phyloP scores from a whole-genome alignment of 2,797 vertebrate genomes.

The Mallotus villosus region DNA sequence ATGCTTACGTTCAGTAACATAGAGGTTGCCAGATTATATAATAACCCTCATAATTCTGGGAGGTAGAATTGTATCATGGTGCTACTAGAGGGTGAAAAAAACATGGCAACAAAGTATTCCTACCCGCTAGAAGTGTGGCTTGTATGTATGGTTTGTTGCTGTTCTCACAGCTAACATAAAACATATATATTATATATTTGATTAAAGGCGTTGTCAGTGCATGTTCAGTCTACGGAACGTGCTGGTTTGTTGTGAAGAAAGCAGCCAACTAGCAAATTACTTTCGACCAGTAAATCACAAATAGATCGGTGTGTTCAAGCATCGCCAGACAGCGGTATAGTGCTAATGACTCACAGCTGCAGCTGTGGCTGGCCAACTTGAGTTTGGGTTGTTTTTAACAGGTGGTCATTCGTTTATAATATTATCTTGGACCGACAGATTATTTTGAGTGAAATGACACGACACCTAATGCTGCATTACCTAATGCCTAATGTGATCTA shows the following conservation, averaged over 20 bases:
- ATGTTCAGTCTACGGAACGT: not conserved
- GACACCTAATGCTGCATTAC: not conserved
- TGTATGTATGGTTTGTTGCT: not conserved
- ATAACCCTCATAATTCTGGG: not conserved
- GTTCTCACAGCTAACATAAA: not conserved
- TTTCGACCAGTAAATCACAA: no score
- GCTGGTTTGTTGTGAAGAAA: no score
- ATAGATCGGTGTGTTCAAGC: no score
- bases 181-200: not conserved
- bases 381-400: constrained; percentile 5
- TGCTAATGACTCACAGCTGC: not conserved
- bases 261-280: no score
- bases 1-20: constrained; percentile 5
- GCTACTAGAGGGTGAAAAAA: not conserved
- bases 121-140: not conserved
- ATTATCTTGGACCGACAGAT: not conserved
- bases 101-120: not conserved
- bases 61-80: not conserved
- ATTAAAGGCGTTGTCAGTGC: not conserved
- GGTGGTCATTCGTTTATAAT: not conserved
- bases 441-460: not conserved
- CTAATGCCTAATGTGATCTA: not conserved
- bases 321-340: no score
- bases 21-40: not conserved
- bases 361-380: not conserved